Conservation (phyloP, 2,888 invertebrate genomes). For the Cylindroiulus punctatus region DNA sequence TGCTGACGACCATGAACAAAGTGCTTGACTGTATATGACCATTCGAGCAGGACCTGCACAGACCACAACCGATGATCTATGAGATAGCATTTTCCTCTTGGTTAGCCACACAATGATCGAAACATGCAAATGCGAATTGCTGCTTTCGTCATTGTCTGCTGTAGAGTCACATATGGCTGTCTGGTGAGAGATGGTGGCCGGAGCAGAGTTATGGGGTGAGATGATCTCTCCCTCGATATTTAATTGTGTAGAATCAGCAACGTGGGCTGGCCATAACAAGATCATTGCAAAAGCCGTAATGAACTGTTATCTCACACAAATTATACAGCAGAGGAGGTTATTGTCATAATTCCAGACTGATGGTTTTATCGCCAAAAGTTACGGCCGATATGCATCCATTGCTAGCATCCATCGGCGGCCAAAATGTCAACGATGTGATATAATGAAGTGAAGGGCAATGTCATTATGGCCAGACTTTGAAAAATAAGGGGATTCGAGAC, state of each 20-base stretch:
- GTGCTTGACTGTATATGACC: not conserved
- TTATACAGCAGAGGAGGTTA: slow-evolving; percentile 51
- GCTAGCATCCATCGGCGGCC: not conserved
- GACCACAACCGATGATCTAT: slow-evolving; percentile 19
- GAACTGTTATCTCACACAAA: slow-evolving; percentile 49
- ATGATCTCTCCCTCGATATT: slow-evolving; percentile 30
- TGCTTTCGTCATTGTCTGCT: not conserved
- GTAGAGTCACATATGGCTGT: not conserved
- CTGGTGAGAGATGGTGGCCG: not conserved
- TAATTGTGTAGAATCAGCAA: slow-evolving; percentile 30
- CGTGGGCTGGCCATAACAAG: slow-evolving; percentile 44
- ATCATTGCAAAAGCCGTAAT: slow-evolving; percentile 53
- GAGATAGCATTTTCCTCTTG: slow-evolving; percentile 48
- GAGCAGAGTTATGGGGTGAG: not conserved
- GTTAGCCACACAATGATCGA: slow-evolving; percentile 51
- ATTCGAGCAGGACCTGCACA: slow-evolving; percentile 4
- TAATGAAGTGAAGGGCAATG: not conserved
- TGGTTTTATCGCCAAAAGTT: slow-evolving; percentile 52
- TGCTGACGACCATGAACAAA: no score
- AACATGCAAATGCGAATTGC: slow-evolving; percentile 50
- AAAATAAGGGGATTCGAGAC: not conserved
- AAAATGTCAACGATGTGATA: not conserved
- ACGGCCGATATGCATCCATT: not conserved
- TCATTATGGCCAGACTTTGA: no score
- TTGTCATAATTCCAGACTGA: slow-evolving; percentile 52